Evolutionary conservation across 2,113 vertebrate genomes (phyloP).

Genomic region (Balaeniceps rex): DNA sequence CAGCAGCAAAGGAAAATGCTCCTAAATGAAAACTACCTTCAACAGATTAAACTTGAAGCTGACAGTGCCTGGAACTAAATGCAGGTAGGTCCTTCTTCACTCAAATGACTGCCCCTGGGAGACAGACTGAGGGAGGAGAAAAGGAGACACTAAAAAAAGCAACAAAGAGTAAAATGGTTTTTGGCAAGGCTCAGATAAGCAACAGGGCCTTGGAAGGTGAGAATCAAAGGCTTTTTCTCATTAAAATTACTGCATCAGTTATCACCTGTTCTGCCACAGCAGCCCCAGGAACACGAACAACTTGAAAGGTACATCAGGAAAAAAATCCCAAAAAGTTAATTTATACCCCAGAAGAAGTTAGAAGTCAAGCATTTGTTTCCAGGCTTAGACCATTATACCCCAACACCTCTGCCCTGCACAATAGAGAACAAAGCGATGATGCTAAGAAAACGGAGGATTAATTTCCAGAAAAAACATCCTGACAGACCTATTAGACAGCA

Average conservation of each 20-base stretch:
- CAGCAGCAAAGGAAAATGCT: background rate
- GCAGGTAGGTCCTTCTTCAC: no score
- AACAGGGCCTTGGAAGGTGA: background rate
- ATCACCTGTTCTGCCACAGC: background rate
- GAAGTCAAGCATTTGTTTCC: background rate
- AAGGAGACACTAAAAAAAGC: background rate
- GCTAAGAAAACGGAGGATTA: background rate
- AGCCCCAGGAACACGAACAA: background rate
- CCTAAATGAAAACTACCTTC: background rate
- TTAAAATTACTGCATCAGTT: background rate
- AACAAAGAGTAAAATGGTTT: background rate
- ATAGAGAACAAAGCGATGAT: background rate
- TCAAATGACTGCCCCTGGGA: background rate
- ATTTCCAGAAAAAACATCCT: no score
- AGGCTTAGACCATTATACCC: background rate
- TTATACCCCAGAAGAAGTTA: background rate
- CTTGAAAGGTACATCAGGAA: background rate
- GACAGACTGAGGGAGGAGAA: background rate
- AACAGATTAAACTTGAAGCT: background rate
- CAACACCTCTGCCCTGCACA: background rate
- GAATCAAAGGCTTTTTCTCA: background rate
- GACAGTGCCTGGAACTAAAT: no score
- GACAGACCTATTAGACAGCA: no score
- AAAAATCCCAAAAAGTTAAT: background rate
- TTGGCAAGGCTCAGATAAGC: background rate